phyloP scores from a whole-genome alignment of 2,888 invertebrate species.

The Dione juno region DNA sequence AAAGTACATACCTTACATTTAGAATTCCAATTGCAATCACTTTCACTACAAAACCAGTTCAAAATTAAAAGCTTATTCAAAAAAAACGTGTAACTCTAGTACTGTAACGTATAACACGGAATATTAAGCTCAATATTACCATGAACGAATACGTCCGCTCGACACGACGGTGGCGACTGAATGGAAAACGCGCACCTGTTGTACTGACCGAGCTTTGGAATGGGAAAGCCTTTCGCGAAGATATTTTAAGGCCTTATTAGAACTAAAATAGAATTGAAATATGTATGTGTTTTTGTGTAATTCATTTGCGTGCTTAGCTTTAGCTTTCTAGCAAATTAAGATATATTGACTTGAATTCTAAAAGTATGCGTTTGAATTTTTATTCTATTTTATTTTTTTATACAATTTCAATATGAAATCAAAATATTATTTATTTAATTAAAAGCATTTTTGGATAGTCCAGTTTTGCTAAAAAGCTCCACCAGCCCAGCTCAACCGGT shows the following conservation, averaged over 20 bases:
- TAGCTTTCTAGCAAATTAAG: no score
- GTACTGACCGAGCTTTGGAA: conserved; percentile 47
- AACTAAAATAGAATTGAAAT: conserved; percentile 9
- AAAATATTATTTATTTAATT: no score
- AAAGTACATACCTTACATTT: not conserved
- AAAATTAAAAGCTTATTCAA: conserved; percentile 1
- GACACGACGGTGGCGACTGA: conserved; percentile 61
- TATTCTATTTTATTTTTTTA: no score
- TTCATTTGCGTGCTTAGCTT: no score
- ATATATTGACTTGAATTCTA: no score
- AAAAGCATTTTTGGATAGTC: no score
- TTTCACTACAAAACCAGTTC: conserved; percentile 5
- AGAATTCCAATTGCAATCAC: not conserved
- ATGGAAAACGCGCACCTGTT: conserved; percentile 72
- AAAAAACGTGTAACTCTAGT: not conserved
- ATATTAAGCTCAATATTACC: not conserved
- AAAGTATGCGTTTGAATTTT: no score
- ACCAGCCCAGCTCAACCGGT: no score
- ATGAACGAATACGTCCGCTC: conserved; percentile 57
- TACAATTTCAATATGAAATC: no score
- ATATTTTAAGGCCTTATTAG: conserved; percentile 10
- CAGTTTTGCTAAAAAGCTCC: no score
- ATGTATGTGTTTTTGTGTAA: not conserved
- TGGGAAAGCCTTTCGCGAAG: conserved; percentile 15
- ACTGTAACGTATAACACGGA: not conserved